Base-by-base conservation (phyloP, 2,888 invertebrate species). In the Rhodophaea formosa region DNA sequence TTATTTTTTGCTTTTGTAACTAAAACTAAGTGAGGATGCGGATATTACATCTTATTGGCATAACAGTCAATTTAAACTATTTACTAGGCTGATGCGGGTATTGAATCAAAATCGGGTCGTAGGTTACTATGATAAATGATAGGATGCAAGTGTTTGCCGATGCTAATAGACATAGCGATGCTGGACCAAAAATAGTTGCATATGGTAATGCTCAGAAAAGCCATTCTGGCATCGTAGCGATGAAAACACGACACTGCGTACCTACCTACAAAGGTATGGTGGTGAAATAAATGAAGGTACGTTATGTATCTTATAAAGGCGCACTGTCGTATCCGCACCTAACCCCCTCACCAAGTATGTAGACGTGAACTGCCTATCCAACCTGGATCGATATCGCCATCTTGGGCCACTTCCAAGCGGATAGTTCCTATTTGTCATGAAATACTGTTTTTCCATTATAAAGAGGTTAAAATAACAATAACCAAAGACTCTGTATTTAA, bases 181-280 rank as follows among this genome's bases (percentile, higher is more conserved):
- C n/a, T n/a, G n/a, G n/a, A n/a, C n/a, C n/a, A n/a, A n/a, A n/a
- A n/a, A n/a, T n/a, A n/a, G n/a, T n/a, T n/a, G n/a, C n/a, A n/a
- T n/a, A n/a, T n/a, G n/a, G n/a, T n/a, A n/a, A n/a, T 14, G 72
- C 69, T 2, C 75, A 77, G 53, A 67, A 75, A 54, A 74, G 74
- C 0, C 74, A 74, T 53, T 67, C 70, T 1, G 70, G 72, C 7
- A 68, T 68, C 12, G 66, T 63, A 0, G 52, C 47, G 23, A 64
- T 60, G 62, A 64, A 64, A 56, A 44, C 52, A 7, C 43, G 63
- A n/a, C n/a, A 1, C 45, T 65, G 1, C 55, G 67, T 8, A 52
- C 57, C 2, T n/a, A n/a, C n/a, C n/a, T n/a, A n/a, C n/a, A n/a
- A 61, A 62, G 45, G 63, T 63, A 3, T 66, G 66, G 66, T 64